Conservation (phyloP, 2,797 vertebrate genomes). For the Microctenopoma lineatum region DNA sequence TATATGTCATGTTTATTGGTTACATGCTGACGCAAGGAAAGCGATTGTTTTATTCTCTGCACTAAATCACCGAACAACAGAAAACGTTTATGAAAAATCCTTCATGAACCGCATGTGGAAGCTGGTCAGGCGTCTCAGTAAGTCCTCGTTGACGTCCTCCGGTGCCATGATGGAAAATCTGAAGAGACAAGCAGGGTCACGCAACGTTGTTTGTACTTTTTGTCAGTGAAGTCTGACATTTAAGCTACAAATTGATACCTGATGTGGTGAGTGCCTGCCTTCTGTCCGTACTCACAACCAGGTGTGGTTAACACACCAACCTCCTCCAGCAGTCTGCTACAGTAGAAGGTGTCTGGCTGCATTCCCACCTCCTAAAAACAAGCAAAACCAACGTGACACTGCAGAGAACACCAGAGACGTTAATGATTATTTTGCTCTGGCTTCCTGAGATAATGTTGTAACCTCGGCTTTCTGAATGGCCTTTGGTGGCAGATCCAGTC, state of each 20-base stretch:
- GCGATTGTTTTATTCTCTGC: not conserved
- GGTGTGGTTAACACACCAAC: slow-evolving; percentile 68
- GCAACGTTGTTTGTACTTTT: not conserved
- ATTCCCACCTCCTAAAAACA: slow-evolving; percentile 70
- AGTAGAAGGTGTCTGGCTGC: slow-evolving; percentile 82
- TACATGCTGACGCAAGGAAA: not conserved
- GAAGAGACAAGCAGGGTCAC: not conserved
- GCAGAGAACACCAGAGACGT: not conserved
- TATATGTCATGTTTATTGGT: slow-evolving; percentile 27
- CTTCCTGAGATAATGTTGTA: not conserved
- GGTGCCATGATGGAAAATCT: slow-evolving; percentile 66
- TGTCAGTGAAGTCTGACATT: not conserved
- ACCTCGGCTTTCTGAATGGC: slow-evolving; percentile 80
- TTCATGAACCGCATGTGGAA: slow-evolving; percentile 77
- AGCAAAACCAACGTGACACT: not conserved
- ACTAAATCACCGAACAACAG: not conserved
- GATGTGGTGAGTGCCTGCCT: slow-evolving; percentile 78
- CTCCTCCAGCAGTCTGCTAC: slow-evolving; percentile 78
- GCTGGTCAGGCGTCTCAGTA: slow-evolving; percentile 62
- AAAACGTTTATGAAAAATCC: slow-evolving; percentile 53
- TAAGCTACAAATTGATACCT: slow-evolving; percentile 63
- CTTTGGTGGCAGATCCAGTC: slow-evolving; percentile 71
- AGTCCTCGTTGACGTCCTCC: slow-evolving; percentile 59
- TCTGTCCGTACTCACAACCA: slow-evolving; percentile 74
- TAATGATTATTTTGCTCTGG: not conserved